Percentiles rank a stretch among this genome's conserved stretches.
Evolutionary conservation across 1,140 invertebrate genomes (phyloP).

Genomic region (Drosophila bocki): DNA sequence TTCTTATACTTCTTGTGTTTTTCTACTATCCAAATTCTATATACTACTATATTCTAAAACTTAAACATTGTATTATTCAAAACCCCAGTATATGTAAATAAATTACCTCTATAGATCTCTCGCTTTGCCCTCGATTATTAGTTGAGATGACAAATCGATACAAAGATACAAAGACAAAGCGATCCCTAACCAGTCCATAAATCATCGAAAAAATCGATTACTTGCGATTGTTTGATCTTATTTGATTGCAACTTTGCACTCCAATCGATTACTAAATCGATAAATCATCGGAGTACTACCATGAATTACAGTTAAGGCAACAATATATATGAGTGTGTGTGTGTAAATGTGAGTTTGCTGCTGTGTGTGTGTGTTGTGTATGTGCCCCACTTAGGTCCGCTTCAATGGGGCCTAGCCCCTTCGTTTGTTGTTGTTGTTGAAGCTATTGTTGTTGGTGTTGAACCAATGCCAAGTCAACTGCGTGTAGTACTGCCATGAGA

Average conservation of each 20-base stretch:
- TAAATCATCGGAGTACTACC: slow-evolving; percentile 41
- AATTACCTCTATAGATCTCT: not conserved
- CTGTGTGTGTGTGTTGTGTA: slow-evolving; percentile 25
- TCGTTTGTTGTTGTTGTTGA: slow-evolving; percentile 11
- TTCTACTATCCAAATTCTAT: too few species aligned
- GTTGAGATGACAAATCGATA: slow-evolving; percentile 3
- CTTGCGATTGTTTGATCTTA: slow-evolving; percentile 28
- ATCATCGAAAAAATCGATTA: slow-evolving; percentile 13
- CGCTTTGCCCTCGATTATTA: not conserved
- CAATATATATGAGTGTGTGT: slow-evolving; percentile 3
- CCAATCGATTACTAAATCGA: slow-evolving; percentile 42
- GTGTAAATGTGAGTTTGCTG: not conserved
- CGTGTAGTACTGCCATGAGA: slow-evolving; percentile 51
- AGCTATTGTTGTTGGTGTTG: slow-evolving; percentile 49
- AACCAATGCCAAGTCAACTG: slow-evolving; percentile 75
- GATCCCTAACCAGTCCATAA: slow-evolving; percentile 10
- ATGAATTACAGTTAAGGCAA: slow-evolving; percentile 43
- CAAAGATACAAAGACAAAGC: too few species aligned
- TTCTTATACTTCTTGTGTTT: too few species aligned
- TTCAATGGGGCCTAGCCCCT: slow-evolving; percentile 61
- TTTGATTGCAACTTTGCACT: slow-evolving; percentile 41
- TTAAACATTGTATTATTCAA: not conserved
- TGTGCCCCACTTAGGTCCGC: slow-evolving; percentile 61
- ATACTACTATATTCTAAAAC: not conserved
- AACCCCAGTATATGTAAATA: not conserved